Base-by-base conservation (phyloP, 2,888 invertebrate genomes). In the Drosophila nr. medialis region DNA sequence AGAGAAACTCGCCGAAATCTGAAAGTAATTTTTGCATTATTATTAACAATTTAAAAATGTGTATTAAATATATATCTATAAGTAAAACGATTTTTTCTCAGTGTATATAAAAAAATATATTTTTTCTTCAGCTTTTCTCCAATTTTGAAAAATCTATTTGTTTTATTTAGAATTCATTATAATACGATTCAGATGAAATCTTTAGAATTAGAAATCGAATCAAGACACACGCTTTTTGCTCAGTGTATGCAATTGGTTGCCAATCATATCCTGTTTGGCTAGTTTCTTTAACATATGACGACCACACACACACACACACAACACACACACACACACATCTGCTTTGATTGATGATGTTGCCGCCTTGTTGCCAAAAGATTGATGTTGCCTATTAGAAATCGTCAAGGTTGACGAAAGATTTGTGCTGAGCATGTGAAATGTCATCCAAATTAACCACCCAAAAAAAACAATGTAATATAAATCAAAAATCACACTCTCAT, bases 271-370 rank as follows among this genome's bases (percentile, higher is more conserved):
- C 68, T 61, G 51, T 34, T 34, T 15, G 18, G n/a, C n/a, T 38
- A 49, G 74, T 65, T 72, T 59, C 50, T n/a, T 77, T 72, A 61
- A 49, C 42, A 59, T n/a, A 13, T 24, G 32, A 34, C 24, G 42
- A 38, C 34, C n/a, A 36, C 24, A n/a, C 61, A 18, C 59, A 56
- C n/a, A 50, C n/a, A 36, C 24, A n/a, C 61, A 18, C 59, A 56
- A 13, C 30, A 34, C 49, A 13, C 54, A 56, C 29, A 29, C 21
- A 40, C 2, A 29, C 58, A 15, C 60, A 55, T 54, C 54, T 53
- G 54, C 48, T 51, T 65, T 87, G 83, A 83, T 83, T 74, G 89
- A 86, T 83, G 81, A 73, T 53, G 40, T 38, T 61, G 21, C 34
- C 29, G 68, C 27, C 51, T 48, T 53, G 40, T 54, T 45, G 69